A percentile compares a stretch with the other conserved stretches of the same genome.
These are phyloP conservation scores for Plusia festucae DNA, from an alignment of 2,888 invertebrate genomes.

Conservation along the genomic window DNA sequence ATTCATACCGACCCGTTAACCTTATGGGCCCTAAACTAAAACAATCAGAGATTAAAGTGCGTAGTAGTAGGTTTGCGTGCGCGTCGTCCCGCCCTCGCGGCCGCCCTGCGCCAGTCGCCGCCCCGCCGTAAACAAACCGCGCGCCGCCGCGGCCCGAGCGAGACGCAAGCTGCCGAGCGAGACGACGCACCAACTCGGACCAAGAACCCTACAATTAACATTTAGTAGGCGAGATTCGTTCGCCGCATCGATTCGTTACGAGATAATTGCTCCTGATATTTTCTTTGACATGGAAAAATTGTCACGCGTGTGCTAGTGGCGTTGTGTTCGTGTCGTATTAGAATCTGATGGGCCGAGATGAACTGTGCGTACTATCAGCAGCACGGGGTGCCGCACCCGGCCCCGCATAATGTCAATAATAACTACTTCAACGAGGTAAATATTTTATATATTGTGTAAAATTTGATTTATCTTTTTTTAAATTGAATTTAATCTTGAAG, in stretches of 20 bases:
- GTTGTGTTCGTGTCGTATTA: conserved; percentile 61
- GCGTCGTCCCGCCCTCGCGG: conserved; percentile 79
- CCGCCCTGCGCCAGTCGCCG: conserved; percentile 81
- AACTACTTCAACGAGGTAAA: conserved; percentile 87
- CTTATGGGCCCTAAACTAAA: conserved; percentile 18
- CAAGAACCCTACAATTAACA: conserved; percentile 85
- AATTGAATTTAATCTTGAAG: not conserved
- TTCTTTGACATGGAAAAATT: conserved; percentile 78
- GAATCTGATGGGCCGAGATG: conserved; percentile 81
- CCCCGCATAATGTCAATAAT: conserved; percentile 81
- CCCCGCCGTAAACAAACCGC: conserved; percentile 64
- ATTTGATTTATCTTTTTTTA: not conserved
- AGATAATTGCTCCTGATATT: conserved; percentile 85
- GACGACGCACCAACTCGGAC: conserved; percentile 71
- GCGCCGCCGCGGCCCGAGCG: conserved; percentile 62
- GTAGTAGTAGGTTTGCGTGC: conserved; percentile 78
- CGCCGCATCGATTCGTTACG: conserved; percentile 89
- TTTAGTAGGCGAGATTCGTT: conserved; percentile 87
- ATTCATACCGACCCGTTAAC: not conserved
- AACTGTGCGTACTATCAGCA: conserved; percentile 88
- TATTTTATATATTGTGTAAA: conserved; percentile 14
- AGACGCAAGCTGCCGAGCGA: conserved; percentile 74
- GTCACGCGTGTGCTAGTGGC: conserved; percentile 68
- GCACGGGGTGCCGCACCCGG: conserved; percentile 83
- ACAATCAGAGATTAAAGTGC: conserved; percentile 60